Evolutionary conservation across 2,797 vertebrate genomes (phyloP).

Genomic region (Alfaro cultratus): DNA sequence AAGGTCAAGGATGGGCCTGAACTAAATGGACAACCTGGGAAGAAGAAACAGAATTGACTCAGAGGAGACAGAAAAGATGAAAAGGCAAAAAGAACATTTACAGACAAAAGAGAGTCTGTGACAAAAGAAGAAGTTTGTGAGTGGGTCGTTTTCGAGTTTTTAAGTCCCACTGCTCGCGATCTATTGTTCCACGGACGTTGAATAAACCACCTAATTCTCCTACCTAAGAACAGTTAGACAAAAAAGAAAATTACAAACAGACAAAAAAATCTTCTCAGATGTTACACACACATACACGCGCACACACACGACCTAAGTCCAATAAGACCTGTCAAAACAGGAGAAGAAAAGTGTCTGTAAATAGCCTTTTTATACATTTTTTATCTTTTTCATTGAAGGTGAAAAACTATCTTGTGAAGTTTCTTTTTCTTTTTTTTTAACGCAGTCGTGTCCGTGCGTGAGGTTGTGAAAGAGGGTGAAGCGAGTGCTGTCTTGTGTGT

Average conservation of each 20-base stretch:
- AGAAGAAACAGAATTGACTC: constrained; percentile 18
- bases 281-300: constrained; percentile 31
- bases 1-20: constrained; percentile 36
- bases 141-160: constrained; percentile 34
- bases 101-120: constrained; percentile 5
- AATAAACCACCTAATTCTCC: constrained; percentile 56
- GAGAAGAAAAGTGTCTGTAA: constrained; percentile 72
- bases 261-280: constrained; percentile 56
- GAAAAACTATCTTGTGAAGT: constrained; percentile 92
- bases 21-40: constrained; percentile 34
- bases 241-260: constrained; percentile 37
- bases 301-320: constrained; percentile 39
- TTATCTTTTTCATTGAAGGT: constrained; percentile 98
- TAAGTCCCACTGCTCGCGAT: constrained; percentile 24
- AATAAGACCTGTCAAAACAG: constrained; percentile 33
- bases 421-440: constrained; percentile 54
- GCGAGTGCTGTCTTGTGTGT: constrained; percentile 60
- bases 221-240: constrained; percentile 56
- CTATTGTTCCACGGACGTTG: constrained; percentile 29
- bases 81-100: constrained; percentile 13
- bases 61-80: constrained; percentile 34
- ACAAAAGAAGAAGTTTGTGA: constrained; percentile 22
- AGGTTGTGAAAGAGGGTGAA: constrained; percentile 69
- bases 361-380: constrained; percentile 98
- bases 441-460: constrained; percentile 68